Evolutionary conservation across 2,113 vertebrate genomes (phyloP), one percentile per base, ranked within the genome.

Genomic region (Dromiciops gliroides): DNA sequence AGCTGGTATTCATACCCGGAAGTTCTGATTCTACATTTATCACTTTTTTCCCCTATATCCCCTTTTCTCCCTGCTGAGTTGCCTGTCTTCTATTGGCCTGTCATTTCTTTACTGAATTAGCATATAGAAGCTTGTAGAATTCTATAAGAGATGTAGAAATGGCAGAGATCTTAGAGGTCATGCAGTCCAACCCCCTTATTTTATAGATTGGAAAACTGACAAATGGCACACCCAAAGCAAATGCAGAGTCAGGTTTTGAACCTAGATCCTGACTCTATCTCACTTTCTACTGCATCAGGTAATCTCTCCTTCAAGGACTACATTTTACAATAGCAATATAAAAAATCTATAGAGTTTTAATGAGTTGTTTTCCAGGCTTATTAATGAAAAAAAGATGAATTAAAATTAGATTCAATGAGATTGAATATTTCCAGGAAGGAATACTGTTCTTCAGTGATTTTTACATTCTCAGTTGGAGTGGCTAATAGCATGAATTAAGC

Each of bases 391-490:
- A 0, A 95, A 89, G 16, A 56, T 16, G 51, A 96, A 48, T 19
- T 24, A 89, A 95, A 92, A 50, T n/a, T 47, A 51, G 25, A 48
- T 31, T 94, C 16, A 24, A 3, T 93, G 92, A 3, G 60, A 47
- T 1, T 94, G 49, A 26, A 90, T 75, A 95, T 67, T 52, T 91
- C n/a, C 53, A 56, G 37, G 10, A 89, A 16, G 5, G 16, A 10
- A 48, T 1, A n/a, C 96, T 97, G 94, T 53, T 50, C 10, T 83
- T 48, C 95, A 52, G 89, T 91, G 12, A 49, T 50, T 47, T 93
- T 95, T 8, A 5, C 9, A 48, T 37, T 23, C 53, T 96, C 93
- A 26, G 91, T 3, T 96, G 90, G 37, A 93, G 94, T 16, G 51
- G 25, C 60, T 67, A 48, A 26, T 91, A 53, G 51, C 91, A 95